A percentile compares a stretch with the other conserved stretches of the same genome.
These are phyloP conservation scores for Lagorchestes hirsutus DNA, from an alignment of 2,797 vertebrate genomes.

Conservation along the genomic window DNA sequence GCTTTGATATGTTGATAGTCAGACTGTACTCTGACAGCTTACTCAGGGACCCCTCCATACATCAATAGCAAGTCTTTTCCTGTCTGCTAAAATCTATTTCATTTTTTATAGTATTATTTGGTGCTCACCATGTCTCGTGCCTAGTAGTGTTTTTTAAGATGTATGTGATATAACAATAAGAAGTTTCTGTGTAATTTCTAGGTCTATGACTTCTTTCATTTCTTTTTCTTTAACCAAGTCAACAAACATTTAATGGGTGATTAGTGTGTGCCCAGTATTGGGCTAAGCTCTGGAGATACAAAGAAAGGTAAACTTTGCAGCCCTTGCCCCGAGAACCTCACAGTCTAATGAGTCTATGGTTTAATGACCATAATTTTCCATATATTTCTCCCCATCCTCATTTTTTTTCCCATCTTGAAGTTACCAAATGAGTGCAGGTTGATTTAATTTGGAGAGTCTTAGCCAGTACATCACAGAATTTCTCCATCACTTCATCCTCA, in stretches of 20 bases:
- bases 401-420: not conserved
- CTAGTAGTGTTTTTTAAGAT: not conserved
- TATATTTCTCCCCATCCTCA: not conserved
- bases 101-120: not conserved
- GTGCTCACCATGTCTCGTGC: not conserved
- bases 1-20: not conserved
- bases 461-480: not conserved
- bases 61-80: not conserved
- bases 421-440: not conserved
- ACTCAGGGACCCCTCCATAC: not conserved
- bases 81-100: not conserved
- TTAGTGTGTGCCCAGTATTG: not conserved
- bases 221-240: not conserved
- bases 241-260: not conserved
- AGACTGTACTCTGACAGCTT: not conserved
- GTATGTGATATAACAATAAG: not conserved
- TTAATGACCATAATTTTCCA: not conserved
- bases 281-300: not conserved
- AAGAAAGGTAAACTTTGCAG: not conserved
- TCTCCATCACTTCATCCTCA: not conserved
- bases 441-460: not conserved
- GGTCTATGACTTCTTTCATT: not conserved
- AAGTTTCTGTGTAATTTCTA: not conserved
- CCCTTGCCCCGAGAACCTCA: not conserved
- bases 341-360: not conserved